Evolutionary conservation across 2,888 invertebrate species (phyloP).

Genomic region (Odontocolon sp.): DNA sequence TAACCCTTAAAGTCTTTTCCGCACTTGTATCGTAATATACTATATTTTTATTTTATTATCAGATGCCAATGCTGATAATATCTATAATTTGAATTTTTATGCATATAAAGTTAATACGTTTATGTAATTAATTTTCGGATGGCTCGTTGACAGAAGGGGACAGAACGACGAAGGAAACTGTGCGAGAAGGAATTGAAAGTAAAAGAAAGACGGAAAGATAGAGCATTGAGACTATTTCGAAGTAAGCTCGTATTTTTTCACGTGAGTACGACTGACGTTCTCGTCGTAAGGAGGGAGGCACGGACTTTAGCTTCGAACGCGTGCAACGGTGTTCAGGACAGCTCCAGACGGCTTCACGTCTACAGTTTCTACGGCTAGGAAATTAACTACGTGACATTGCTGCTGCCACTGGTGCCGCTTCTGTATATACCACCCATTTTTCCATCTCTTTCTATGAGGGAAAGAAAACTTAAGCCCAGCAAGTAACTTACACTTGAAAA

Average conservation of each 20-base stretch:
- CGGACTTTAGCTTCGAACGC: constrained; percentile 37
- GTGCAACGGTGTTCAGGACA: constrained; percentile 9
- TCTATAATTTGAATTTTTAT: no score
- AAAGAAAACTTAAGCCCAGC: constrained; percentile 9
- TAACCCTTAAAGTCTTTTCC: no score
- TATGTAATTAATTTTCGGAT: constrained; percentile 72
- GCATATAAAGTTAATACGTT: no score
- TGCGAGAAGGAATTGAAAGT: constrained; percentile 11
- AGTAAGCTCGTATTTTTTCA: no score
- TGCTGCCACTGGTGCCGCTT: constrained; percentile 22
- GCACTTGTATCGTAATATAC: no score
- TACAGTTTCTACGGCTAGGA: constrained; percentile 55
- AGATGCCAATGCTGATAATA: no score
- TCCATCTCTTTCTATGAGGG: background rate
- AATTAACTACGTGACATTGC: constrained; percentile 65
- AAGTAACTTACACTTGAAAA: constrained; percentile 19
- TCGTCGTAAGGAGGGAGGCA: constrained; percentile 28
- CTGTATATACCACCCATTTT: constrained; percentile 5
- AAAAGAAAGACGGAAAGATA: constrained; percentile 30
- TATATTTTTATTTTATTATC: no score
- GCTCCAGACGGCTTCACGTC: constrained; percentile 43
- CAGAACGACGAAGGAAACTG: constrained; percentile 7
- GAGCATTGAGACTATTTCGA: background rate
- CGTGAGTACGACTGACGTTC: constrained; percentile 27
- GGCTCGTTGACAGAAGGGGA: constrained; percentile 24